phyloP scores from a whole-genome alignment of 2,888 invertebrate species.

The Stegophylla sp. region DNA sequence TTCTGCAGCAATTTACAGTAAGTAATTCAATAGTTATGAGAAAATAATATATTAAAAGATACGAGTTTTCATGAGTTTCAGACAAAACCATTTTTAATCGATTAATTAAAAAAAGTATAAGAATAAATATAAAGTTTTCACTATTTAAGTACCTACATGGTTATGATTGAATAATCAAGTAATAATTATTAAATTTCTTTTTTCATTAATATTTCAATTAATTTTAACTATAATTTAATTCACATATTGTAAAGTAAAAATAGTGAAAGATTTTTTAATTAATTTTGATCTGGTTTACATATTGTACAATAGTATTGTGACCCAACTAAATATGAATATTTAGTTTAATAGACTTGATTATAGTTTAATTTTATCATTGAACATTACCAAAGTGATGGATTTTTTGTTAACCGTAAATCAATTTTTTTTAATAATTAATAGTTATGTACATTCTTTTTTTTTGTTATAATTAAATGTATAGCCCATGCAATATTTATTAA shows the following conservation, averaged over 20 bases:
- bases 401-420: neutral
- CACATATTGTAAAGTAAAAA: neutral
- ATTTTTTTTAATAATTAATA: neutral
- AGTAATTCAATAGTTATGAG: constrained; percentile 39
- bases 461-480: neutral
- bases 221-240: neutral
- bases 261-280: neutral
- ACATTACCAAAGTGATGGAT: constrained; percentile 18
- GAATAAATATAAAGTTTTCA: too few species aligned
- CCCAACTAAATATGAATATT: neutral
- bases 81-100: constrained; percentile 20
- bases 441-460: neutral
- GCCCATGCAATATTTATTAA: neutral
- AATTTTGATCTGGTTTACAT: neutral
- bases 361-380: constrained; percentile 10
- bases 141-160: too few species aligned
- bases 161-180: neutral
- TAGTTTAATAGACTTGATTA: neutral
- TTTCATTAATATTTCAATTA: too few species aligned
- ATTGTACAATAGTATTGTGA: neutral
- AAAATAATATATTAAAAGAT: too few species aligned
- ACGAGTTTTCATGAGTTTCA: too few species aligned
- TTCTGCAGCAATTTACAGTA: constrained; percentile 55
- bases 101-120: too few species aligned
- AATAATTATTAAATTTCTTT: neutral